Percentiles rank a stretch among this genome's conserved stretches.
Conservation (phyloP, 2,113 vertebrate genomes). For the Catharus bicknelli region DNA sequence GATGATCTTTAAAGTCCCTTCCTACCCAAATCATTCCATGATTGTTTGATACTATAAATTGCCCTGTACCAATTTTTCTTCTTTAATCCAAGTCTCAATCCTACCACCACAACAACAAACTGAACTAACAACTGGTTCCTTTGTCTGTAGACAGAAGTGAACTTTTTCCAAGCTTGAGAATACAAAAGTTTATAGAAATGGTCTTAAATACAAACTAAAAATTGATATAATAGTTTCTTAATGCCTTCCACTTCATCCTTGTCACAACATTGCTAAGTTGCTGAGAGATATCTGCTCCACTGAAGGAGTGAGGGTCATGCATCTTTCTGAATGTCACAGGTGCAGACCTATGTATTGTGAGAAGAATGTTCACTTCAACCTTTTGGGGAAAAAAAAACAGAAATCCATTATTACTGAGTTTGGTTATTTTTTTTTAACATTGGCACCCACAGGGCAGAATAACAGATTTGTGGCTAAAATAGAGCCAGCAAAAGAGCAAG, state of each 20-base stretch:
- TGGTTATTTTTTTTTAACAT: neutral
- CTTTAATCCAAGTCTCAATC: neutral
- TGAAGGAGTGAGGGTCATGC: neutral
- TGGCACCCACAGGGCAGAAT: neutral
- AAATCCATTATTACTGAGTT: neutral
- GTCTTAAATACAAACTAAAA: neutral
- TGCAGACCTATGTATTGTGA: neutral
- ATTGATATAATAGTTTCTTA: neutral
- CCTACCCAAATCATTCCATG: neutral
- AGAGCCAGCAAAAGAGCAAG: neutral
- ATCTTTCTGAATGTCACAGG: neutral
- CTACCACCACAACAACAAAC: neutral
- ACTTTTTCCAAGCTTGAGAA: neutral
- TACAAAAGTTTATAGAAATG: neutral
- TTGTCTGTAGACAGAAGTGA: neutral
- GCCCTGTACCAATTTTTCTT: neutral
- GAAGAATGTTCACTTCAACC: neutral
- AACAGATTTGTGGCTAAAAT: slow-evolving; percentile 16
- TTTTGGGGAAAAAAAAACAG: rapidly evolving
- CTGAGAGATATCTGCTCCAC: neutral
- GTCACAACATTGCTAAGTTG: neutral
- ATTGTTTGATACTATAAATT: neutral
- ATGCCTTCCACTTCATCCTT: neutral
- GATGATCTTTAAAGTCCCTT: neutral
- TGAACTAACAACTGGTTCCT: neutral